Percentiles rank a stretch among this genome's conserved stretches.
These are phyloP conservation scores for Festucalex cinctus DNA, from an alignment of 2,113 vertebrate species.

Conservation along the genomic window DNA sequence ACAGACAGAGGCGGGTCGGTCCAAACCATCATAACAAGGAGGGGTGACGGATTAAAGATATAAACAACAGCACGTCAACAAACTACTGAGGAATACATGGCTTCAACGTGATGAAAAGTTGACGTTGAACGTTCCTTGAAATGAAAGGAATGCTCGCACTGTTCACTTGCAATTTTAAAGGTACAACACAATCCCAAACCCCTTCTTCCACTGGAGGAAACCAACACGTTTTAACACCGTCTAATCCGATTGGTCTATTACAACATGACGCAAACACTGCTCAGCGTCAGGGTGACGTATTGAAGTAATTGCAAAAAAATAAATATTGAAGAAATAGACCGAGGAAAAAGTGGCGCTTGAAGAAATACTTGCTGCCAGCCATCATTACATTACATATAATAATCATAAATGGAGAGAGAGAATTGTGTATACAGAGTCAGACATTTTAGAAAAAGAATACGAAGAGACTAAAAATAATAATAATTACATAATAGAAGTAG, in stretches of 20 bases:
- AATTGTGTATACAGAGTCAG: no score
- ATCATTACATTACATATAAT: no score
- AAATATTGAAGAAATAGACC: neutral
- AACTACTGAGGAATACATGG: no score
- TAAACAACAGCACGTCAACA: neutral
- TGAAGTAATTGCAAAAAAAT: neutral
- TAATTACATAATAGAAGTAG: no score
- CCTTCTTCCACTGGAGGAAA: constrained; percentile 10
- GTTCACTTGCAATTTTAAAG: neutral
- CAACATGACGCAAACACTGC: constrained; percentile 52
- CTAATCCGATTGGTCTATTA: constrained; percentile 74
- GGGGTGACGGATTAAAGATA: neutral
- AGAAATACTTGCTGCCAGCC: no score
- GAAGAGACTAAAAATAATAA: no score
- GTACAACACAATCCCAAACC: accelerated
- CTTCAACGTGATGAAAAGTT: neutral
- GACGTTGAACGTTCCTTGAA: neutral
- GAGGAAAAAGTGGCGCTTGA: no score
- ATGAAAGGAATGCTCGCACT: accelerated
- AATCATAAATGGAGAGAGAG: no score
- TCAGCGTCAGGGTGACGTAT: constrained; percentile 32
- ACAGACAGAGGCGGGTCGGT: constrained; percentile 63
- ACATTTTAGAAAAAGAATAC: no score
- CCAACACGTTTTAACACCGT: constrained; percentile 46
- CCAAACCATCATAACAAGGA: constrained; percentile 28